phyloP scores from a whole-genome alignment of 2,797 vertebrate genomes.

The Pristis pectinata region DNA sequence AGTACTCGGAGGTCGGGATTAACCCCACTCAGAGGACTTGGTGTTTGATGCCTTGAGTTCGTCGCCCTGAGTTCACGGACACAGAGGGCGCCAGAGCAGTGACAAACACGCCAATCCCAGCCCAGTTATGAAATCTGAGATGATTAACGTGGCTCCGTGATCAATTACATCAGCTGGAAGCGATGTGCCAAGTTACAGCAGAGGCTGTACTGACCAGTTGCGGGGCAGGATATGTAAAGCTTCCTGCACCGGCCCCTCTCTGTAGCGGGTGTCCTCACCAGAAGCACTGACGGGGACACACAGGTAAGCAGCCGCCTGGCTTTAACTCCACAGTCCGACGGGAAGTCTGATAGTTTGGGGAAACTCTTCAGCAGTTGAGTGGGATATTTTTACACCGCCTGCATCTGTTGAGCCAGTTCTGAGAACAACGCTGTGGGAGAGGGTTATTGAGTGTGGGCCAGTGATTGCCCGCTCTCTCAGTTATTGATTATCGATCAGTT shows the following conservation, averaged over 20 bases:
- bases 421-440: neutral
- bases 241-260: neutral
- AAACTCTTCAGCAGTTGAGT: neutral
- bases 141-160: conserved; percentile 26
- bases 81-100: neutral
- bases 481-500: neutral
- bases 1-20: neutral
- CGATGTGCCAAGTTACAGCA: conserved; percentile 16
- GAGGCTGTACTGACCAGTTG: neutral
- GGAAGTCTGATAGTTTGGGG: neutral
- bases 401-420: neutral
- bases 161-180: conserved; percentile 14
- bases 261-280: neutral
- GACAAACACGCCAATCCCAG: neutral
- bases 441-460: neutral
- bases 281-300: too few species aligned
- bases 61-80: neutral
- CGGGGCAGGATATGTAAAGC: neutral
- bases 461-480: neutral
- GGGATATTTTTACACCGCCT: neutral
- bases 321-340: neutral
- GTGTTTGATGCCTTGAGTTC: too few species aligned
- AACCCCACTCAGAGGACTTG: too few species aligned
- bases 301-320: too few species aligned
- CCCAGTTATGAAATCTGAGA: conserved; percentile 20